Conservation (phyloP, 2,888 invertebrate species). For the Chrysotoxum bicinctum region DNA sequence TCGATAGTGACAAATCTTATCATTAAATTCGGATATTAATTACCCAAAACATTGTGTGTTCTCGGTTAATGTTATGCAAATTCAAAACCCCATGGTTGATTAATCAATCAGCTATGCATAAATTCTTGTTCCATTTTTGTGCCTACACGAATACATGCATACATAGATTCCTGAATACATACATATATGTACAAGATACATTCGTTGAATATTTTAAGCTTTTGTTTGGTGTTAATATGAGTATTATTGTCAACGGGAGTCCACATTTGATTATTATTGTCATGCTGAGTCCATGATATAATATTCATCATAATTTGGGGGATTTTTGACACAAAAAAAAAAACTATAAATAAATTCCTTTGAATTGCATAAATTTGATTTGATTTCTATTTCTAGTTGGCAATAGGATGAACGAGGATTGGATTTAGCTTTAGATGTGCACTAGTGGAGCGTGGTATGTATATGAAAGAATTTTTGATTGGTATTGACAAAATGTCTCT, state of each 20-base stretch:
- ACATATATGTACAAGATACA: not conserved
- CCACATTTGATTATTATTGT: conserved; percentile 47
- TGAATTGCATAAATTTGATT: conserved; percentile 19
- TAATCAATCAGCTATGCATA: conserved; percentile 49
- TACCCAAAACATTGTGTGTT: conserved; percentile 60
- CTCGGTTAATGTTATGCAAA: conserved; percentile 59
- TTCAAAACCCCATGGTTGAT: conserved; percentile 48
- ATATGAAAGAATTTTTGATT: not conserved
- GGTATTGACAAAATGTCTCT: too few species aligned
- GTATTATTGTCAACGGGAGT: conserved; percentile 61
- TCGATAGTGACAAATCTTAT: conserved; percentile 52
- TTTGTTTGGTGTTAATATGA: conserved; percentile 51
- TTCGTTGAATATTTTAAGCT: conserved; percentile 24
- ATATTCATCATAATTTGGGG: conserved; percentile 27
- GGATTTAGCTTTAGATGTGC: not conserved
- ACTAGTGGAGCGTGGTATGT: not conserved
- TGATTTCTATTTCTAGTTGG: not conserved
- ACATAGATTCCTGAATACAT: not conserved
- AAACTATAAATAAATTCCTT: not conserved
- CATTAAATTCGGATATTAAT: conserved; percentile 63
- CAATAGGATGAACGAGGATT: not conserved
- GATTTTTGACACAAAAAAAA: conserved; percentile 5
- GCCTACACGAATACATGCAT: too few species aligned
- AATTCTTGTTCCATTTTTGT: conserved; percentile 1
- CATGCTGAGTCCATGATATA: conserved; percentile 35